Evolutionary conservation across 2,113 vertebrate genomes (phyloP).

Genomic region (Oryctolagus cuniculus): mOryCun1.1 NC_091442.1:60504001-60504500

Average conservation of each 20-base stretch:
- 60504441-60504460: neutral
- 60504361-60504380: neutral
- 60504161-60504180: neutral
- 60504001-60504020: too few species aligned
- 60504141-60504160: too few species aligned
- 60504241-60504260: neutral
- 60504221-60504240: neutral
- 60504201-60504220: neutral
- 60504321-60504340: neutral
- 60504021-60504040: too few species aligned
- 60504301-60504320: neutral
- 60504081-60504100: too few species aligned
- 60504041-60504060: too few species aligned
- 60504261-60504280: conserved; percentile 8
- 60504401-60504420: neutral
- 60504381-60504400: neutral
- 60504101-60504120: too few species aligned
- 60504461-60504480: neutral
- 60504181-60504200: neutral
- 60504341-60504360: neutral
- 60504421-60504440: neutral
- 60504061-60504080: too few species aligned
- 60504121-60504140: too few species aligned
- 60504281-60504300: neutral
- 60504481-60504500: neutral